Percentiles rank a stretch among this genome's conserved stretches.
Conservation (phyloP, 30 jellyfish, hydroid and myxozoan genomes). For the Catostylus mosaicus region DNA sequence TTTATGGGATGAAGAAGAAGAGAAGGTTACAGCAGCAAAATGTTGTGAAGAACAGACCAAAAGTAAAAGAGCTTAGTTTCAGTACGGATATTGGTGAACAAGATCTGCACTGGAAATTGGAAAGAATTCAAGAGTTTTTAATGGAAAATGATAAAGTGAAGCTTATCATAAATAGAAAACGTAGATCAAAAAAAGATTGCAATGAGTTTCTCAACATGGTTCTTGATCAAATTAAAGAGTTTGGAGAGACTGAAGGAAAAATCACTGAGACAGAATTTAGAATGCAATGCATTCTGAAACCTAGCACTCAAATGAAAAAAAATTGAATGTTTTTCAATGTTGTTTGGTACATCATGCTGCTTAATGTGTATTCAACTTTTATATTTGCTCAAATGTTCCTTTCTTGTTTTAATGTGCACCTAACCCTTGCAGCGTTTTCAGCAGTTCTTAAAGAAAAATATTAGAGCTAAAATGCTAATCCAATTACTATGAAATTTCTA, state of each 20-base stretch:
- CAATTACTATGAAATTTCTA: too few relatives aligned
- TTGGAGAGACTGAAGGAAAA: slow-evolving; percentile 58
- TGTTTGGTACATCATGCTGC: not conserved
- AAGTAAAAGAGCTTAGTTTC: slow-evolving; percentile 44
- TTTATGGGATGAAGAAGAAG: slow-evolving; percentile 37
- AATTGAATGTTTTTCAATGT: not conserved
- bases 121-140: slow-evolving; percentile 39
- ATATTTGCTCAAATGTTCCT: too few relatives aligned
- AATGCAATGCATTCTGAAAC: slow-evolving; percentile 39
- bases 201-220: slow-evolving; percentile 6
- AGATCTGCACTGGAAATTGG: slow-evolving; percentile 48
- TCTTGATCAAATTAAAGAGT: slow-evolving; percentile 5
- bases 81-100: slow-evolving; percentile 74
- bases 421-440: too few relatives aligned
- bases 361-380: too few relatives aligned
- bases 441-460: too few relatives aligned
- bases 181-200: slow-evolving; percentile 24
- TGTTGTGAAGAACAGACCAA: slow-evolving; percentile 23
- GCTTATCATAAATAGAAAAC: slow-evolving; percentile 36
- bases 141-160: slow-evolving; percentile 40
- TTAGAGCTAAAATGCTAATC: too few relatives aligned
- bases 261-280: slow-evolving; percentile 31
- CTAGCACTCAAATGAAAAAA: slow-evolving; percentile 4
- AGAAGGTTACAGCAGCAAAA: slow-evolving; percentile 14
- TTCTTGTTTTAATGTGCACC: too few relatives aligned